A percentile compares a stretch with the other conserved stretches of the same genome.
Evolutionary conservation across 2,888 invertebrate genomes (phyloP).

Genomic region (Herminia tarsipennalis): DNA sequence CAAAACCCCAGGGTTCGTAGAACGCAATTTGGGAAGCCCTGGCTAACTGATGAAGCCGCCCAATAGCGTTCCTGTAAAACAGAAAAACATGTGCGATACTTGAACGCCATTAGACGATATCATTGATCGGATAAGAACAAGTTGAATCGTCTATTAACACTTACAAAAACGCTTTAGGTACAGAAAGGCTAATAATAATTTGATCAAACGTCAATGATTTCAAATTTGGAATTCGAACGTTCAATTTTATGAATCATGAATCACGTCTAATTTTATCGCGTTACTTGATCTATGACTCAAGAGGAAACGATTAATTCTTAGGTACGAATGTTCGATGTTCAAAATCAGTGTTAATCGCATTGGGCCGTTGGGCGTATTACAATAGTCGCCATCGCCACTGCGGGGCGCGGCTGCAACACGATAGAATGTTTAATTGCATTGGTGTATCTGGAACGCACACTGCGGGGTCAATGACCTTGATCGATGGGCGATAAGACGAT

Average conservation of each 20-base stretch:
- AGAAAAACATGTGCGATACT: too few relatives aligned
- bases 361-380: conserved; percentile 48
- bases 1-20: too few relatives aligned
- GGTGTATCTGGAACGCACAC: conserved; percentile 50
- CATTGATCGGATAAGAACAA: too few relatives aligned
- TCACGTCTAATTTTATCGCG: conserved; percentile 40
- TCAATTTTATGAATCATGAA: conserved; percentile 15
- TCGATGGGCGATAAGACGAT: conserved; percentile 47
- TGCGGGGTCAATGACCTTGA: conserved; percentile 54
- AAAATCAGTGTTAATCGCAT: conserved; percentile 63
- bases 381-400: conserved; percentile 52
- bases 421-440: conserved; percentile 80
- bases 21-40: too few relatives aligned
- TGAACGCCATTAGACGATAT: too few relatives aligned
- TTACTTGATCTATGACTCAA: conserved; percentile 48
- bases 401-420: conserved; percentile 54
- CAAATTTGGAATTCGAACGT: conserved; percentile 6
- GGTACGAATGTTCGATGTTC: conserved; percentile 41
- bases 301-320: conserved; percentile 38
- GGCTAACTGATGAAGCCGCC: too few relatives aligned
- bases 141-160: too few relatives aligned
- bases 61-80: too few relatives aligned
- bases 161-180: too few relatives aligned
- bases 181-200: too few relatives aligned
- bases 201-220: conserved; percentile 9